A percentile compares a stretch with the other conserved stretches of the same genome.
Evolutionary conservation across 2,797 vertebrate species (phyloP).

Genomic region (Artibeus jamaicensis): DNA sequence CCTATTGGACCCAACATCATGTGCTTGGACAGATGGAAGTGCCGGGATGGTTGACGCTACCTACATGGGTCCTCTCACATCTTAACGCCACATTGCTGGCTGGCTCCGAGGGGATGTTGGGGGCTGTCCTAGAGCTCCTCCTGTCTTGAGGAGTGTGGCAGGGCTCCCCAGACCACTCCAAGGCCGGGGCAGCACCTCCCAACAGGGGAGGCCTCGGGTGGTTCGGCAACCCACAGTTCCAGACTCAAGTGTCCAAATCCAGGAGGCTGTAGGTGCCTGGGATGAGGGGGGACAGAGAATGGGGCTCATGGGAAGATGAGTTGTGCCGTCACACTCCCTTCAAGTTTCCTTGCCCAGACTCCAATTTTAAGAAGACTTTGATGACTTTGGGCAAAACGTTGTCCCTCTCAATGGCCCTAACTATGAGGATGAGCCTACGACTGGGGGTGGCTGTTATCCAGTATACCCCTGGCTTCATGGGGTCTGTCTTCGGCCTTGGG

Average conservation of each 20-base stretch:
- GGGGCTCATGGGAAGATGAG: neutral
- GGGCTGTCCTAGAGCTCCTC: neutral
- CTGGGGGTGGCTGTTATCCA: no score
- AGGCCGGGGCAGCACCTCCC: neutral
- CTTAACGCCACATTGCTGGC: neutral
- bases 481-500: neutral
- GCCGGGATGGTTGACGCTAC: neutral
- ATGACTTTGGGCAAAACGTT: neutral
- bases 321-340: neutral
- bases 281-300: neutral
- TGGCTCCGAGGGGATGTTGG: neutral
- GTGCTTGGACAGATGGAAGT: neutral
- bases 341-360: neutral
- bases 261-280: neutral
- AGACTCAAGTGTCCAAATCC: fast-evolving
- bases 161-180: neutral
- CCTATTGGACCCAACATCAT: neutral
- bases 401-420: neutral
- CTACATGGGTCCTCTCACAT: neutral
- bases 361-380: neutral
- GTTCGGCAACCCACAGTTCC: neutral
- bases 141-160: neutral
- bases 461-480: no score
- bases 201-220: fast-evolving
- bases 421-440: neutral